Percentiles rank a stretch among this genome's conserved stretches.
Evolutionary conservation across 2,888 invertebrate genomes (phyloP).

Genomic region (Portevinia maculata): DNA sequence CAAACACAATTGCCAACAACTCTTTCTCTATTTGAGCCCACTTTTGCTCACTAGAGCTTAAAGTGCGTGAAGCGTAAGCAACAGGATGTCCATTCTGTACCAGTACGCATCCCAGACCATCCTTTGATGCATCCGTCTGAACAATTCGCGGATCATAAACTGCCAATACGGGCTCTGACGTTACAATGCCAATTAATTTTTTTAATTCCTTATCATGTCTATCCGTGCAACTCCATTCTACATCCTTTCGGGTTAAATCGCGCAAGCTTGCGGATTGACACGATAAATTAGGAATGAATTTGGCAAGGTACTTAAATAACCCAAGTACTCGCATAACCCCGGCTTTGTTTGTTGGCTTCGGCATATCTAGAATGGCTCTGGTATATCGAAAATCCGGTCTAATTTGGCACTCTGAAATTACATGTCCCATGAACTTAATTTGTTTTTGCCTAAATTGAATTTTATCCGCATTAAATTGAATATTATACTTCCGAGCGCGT

Average conservation of each 20-base stretch:
- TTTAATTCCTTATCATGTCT: not conserved
- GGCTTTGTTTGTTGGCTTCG: conserved; percentile 28
- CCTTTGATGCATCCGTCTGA: conserved; percentile 36
- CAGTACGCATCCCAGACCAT: conserved; percentile 77
- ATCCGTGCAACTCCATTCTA: not conserved
- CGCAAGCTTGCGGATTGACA: too few relatives aligned
- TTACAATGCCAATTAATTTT: not conserved
- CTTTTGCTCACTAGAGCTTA: conserved; percentile 75
- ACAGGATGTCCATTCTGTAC: conserved; percentile 77
- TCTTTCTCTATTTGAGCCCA: conserved; percentile 81
- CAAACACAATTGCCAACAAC: conserved; percentile 77
- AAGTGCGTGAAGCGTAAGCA: conserved; percentile 77
- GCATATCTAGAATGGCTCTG: conserved; percentile 54
- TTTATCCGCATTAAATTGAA: conserved; percentile 76
- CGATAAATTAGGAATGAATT: conserved; percentile 70
- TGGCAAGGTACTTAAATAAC: conserved; percentile 66
- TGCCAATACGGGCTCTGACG: too few relatives aligned
- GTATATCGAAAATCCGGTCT: conserved; percentile 52
- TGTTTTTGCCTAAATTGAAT: conserved; percentile 73
- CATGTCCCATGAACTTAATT: conserved; percentile 76
- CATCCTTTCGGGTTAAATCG: not conserved
- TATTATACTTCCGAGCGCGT: conserved; percentile 36
- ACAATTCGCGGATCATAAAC: too few relatives aligned
- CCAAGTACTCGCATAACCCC: conserved; percentile 49
- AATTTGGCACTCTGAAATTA: conserved; percentile 65